Evolutionary conservation across 2,113 vertebrate genomes (phyloP), one percentile per base, ranked within the genome.

Genomic region (Colaptes auratus): DNA sequence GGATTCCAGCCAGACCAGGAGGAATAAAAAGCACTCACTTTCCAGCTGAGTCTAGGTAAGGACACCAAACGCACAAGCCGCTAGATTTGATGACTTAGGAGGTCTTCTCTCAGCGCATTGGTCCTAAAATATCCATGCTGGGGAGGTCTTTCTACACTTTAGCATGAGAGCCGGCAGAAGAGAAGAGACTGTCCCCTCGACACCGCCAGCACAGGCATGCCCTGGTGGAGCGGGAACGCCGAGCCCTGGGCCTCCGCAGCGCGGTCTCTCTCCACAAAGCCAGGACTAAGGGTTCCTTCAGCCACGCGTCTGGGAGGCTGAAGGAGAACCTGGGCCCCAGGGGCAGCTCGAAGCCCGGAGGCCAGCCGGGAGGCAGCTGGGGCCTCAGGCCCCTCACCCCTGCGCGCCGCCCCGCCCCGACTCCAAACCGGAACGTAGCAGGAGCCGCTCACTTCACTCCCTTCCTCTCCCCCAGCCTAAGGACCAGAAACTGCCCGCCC

Each of bases 161-260:
- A 19, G 2, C 10, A 20, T 0, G 4, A 2, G 44, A 48, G 12
- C 0, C 8, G 3, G 2, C 17, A 15, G 21, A 53, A 15, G 1
- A 15, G 8, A 13, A 25, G 10, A 24, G 6, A 7, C 10, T 2
- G n/a, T 16, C 70, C 7, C 30, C 3, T 17, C 35, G 15, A 30
- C 20, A 33, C 58, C 28, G 31, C 4, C 52, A 15, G 15, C 72
- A 59, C 23, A 2, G 20, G 4, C 4, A 6, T 2, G 70, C n/a
- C 20, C 28, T 9, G 21, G 0, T 66, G 7, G 27, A 27, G 5
- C 8, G 6, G n/a, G 6, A 69, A 48, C 0, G 23, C 10, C 39
- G 30, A 39, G 21, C 52, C 31, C 14, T 25, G 9, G 42, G 50
- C 10, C 31, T 3, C 35, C 14, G 2, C 28, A 30, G 19, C n/a